Evolutionary conservation across 2,888 invertebrate genomes (phyloP), one percentile per base, ranked within the genome.

Genomic region (Philereme transversata): DNA sequence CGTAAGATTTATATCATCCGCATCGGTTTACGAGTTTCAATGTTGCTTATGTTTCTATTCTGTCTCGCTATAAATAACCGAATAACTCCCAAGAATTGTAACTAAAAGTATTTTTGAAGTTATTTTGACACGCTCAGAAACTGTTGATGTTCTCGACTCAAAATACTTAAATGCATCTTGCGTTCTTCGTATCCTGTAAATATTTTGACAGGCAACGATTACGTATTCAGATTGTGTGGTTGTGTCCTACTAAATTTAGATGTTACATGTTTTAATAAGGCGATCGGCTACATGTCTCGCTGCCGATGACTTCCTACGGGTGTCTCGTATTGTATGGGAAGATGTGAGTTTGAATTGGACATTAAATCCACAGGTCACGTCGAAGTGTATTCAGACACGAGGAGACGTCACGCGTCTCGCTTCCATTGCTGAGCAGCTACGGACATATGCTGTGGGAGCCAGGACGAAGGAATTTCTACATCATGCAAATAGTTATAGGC

Each of bases 331-430:
- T 68, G 64, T 66, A 65, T 69, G 49, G 64, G 65, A 73, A 70
- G 70, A 69, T 74, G 68, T 61, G 71, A 72, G 69, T 76, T 72
- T 73, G 72, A 75, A 75, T 69, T 72, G 69, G 61, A 68, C 76
- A 86, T 87, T 83, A 82, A 62, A 65, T 64, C 78, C 69, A 69
- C 86, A 73, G 72, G 82, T 87, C 90, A 91, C 90, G 90, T 90
- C 78, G 76, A 72, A 70, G 75, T 78, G 77, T 78, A 79, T 59
- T 79, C 77, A 77, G 78, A 76, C 75, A 70, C 68, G 71, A 68
- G 75, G 75, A 83, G 84, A 79, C 86, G 81, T 88, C 90, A 90
- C 88, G 90, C 84, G 82, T 81, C 76, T 67, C 75, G 77, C 83
- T 89, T 91, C 90, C 90, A 88, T 80, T 78, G 85, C 74, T 75